Evolutionary conservation across 2,797 vertebrate species (phyloP), one percentile per base, ranked within the genome.

Genomic region (Petrocephalus sullivani): DNA sequence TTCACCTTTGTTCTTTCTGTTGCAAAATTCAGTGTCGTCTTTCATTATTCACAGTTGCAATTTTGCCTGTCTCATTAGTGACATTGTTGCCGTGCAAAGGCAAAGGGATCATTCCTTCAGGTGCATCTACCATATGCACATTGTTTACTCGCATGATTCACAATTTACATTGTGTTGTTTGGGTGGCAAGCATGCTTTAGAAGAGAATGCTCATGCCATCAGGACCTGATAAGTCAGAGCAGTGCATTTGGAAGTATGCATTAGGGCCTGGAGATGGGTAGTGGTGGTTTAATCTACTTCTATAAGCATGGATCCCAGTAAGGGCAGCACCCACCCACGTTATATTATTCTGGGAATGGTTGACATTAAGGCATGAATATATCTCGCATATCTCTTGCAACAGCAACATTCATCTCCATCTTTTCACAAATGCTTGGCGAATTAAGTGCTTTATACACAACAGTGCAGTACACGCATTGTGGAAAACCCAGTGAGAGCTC

Each of bases 1-100:
- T 97, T 97, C 97, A 98, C 97, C 97, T 98, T 97, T 97, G 97
- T 97, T 97, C 97, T 95, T 95, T 95, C 95, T 96, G 96, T 97
- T 98, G 96, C 97, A 97, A 97, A 98, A 97, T 96, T 96, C 96
- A 96, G 95, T 95, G 96, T 97, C 97, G 97, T 96, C 96, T 97
- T 98, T 97, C 97, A 98, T 98, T 98, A 97, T 97, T 97, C 96
- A 97, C 95, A 94, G 94, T 96, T 93, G 95, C 94, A 94, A 33
- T 97, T 97, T 97, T 96, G 95, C 95, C 93, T 96, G 95, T 95
- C 96, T 98, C 96, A 96, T 98, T 97, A 97, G 95, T 96, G 96
- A 96, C 96, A 97, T 97, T 97, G 96, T 95, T 95, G 95, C 95
- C 94, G 92, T 94, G 95, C 95, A 94, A 92, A 92, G 94, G 95